Percentiles rank a stretch among this genome's conserved stretches.
These are phyloP conservation scores for Mesorhabditis sp. DNA, from an alignment of 2,888 invertebrate species.

Conservation along the genomic window DNA sequence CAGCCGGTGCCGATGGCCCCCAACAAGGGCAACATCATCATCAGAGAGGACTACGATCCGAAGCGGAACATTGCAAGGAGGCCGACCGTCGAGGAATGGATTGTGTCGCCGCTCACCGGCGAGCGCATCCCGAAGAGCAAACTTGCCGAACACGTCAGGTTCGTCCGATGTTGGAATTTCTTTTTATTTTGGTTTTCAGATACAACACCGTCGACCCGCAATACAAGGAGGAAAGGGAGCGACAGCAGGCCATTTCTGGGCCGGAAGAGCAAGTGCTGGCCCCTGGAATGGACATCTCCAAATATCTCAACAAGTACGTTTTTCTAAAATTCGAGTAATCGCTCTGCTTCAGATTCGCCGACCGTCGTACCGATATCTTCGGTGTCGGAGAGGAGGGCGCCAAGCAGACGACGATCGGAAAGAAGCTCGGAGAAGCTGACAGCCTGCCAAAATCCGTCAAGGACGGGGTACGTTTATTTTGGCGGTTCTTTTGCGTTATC, in stretches of 20 bases:
- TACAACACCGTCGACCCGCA: constrained; percentile 58
- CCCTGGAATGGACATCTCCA: constrained; percentile 82
- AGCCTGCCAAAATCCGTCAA: constrained; percentile 10
- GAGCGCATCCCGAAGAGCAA: constrained; percentile 94
- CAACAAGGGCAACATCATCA: constrained; percentile 35
- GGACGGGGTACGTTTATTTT: not conserved
- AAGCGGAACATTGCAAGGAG: constrained; percentile 67
- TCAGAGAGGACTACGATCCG: constrained; percentile 79
- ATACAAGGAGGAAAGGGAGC: constrained; percentile 87
- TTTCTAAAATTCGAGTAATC: constrained; percentile 71
- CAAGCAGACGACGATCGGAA: constrained; percentile 97
- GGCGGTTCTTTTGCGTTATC: not conserved
- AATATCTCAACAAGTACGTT: constrained; percentile 68
- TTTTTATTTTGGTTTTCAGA: constrained; percentile 11
- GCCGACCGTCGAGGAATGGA: constrained; percentile 66
- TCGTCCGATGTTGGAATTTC: constrained; percentile 58
- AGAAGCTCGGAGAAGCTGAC: constrained; percentile 72
- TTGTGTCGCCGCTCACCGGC: constrained; percentile 96
- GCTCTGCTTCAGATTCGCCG: constrained; percentile 73
- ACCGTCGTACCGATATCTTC: constrained; percentile 98
- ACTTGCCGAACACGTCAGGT: constrained; percentile 92
- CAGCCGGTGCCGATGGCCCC: constrained; percentile 66
- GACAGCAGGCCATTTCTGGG: constrained; percentile 64
- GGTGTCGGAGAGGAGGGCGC: constrained; percentile 78
- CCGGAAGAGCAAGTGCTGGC: constrained; percentile 78